These are phyloP conservation scores for Cistogaster globosa DNA, from an alignment of 2,888 invertebrate species.

Conservation along the genomic window DNA sequence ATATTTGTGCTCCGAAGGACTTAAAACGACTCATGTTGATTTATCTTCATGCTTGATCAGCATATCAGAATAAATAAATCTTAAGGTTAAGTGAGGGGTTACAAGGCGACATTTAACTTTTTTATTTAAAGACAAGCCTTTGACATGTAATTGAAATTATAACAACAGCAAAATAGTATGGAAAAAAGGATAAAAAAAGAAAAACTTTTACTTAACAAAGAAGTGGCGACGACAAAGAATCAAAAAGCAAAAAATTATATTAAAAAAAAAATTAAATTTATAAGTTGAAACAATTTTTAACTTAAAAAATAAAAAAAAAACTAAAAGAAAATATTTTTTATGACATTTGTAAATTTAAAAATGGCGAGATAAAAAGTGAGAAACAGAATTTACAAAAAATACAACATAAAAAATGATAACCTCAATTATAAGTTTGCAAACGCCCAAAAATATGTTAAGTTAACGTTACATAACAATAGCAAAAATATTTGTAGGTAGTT, in stretches of 20 bases:
- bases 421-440: slow-evolving; percentile 55
- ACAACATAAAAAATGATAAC: slow-evolving; percentile 35
- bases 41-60: not conserved
- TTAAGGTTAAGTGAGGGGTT: slow-evolving; percentile 60
- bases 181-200: slow-evolving; percentile 10
- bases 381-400: no score
- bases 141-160: slow-evolving; percentile 52
- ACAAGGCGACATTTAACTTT: slow-evolving; percentile 36
- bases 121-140: slow-evolving; percentile 53
- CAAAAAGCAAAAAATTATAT: slow-evolving; percentile 22
- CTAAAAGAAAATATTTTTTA: slow-evolving; percentile 22
- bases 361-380: not conserved
- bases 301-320: not conserved
- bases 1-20: no score
- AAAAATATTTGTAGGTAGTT: not conserved
- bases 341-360: slow-evolving; percentile 6
- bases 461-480: slow-evolving; percentile 51
- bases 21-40: no score
- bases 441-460: slow-evolving; percentile 61
- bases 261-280: slow-evolving; percentile 49
- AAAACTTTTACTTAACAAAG: slow-evolving; percentile 50
- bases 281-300: slow-evolving; percentile 58
- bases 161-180: slow-evolving; percentile 25
- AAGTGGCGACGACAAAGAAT: slow-evolving; percentile 46
- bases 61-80: not conserved